Conservation (phyloP, 2,888 invertebrate species). For the Stegana nigrithorax region DNA sequence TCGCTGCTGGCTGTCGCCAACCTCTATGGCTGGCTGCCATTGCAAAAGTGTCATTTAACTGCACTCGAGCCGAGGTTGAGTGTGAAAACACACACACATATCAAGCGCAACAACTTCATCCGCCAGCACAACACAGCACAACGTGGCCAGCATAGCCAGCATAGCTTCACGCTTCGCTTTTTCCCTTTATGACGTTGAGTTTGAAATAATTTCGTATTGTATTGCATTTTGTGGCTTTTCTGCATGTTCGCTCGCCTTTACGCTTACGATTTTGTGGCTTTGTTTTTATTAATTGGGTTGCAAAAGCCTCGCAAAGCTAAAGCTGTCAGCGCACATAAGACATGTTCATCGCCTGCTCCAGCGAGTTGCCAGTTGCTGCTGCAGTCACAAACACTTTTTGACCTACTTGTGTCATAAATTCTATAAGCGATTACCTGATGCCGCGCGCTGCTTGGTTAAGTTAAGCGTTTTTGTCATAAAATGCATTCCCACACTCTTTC, state of each 20-base stretch:
- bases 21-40: not conserved
- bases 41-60: constrained; percentile 2
- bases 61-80: constrained; percentile 4
- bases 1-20: not conserved
- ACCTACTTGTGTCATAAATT: not conserved
- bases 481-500: constrained; percentile 41
- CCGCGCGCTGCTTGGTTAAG: no score
- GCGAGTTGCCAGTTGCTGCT: no score
- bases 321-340: not conserved
- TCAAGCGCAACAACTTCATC: constrained; percentile 5
- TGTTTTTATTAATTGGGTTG: constrained; percentile 18
- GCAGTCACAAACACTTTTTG: not conserved
- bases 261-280: not conserved
- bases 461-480: not conserved
- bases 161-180: not conserved
- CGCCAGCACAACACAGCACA: not conserved
- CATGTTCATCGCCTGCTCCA: no score
- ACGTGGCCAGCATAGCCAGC: not conserved
- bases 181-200: not conserved
- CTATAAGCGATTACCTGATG: no score
- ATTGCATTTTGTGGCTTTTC: constrained; percentile 7
- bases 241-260: constrained; percentile 6
- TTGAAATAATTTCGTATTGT: constrained; percentile 4
- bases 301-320: not conserved
- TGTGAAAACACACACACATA: not conserved